Evolutionary conservation across 2,888 invertebrate species (phyloP).

Genomic region (Campoplex nolae): DNA sequence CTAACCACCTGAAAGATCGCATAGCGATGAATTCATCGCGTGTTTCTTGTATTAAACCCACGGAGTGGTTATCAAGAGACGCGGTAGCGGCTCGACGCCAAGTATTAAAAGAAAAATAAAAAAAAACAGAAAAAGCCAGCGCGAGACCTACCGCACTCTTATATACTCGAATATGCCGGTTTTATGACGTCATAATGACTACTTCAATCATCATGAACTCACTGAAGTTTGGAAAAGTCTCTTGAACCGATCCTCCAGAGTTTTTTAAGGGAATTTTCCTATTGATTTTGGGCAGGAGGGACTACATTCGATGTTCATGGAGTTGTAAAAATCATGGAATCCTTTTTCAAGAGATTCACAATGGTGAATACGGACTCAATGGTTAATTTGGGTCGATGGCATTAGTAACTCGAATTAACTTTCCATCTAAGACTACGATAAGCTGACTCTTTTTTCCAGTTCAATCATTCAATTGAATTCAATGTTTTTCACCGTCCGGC

Average conservation of each 20-base stretch:
- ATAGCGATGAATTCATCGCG: slow-evolving; percentile 60
- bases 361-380: background rate
- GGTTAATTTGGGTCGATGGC: background rate
- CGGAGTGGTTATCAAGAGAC: slow-evolving; percentile 11
- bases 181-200: no score
- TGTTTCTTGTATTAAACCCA: slow-evolving; percentile 37
- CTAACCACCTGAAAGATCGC: slow-evolving; percentile 33
- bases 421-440: background rate
- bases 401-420: background rate
- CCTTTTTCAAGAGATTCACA: background rate
- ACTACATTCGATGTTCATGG: background rate
- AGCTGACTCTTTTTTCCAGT: background rate
- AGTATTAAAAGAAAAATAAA: no score
- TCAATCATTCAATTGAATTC: background rate
- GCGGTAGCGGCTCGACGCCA: no score
- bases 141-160: no score
- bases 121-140: no score
- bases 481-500: background rate
- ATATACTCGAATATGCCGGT: no score
- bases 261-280: background rate
- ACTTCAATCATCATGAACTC: background rate
- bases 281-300: slow-evolving; percentile 6
- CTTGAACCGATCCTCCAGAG: slow-evolving; percentile 7
- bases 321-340: background rate
- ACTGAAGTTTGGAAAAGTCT: background rate